Conservation (phyloP, 1,140 invertebrate genomes). For the Kradibia gibbosae region DNA sequence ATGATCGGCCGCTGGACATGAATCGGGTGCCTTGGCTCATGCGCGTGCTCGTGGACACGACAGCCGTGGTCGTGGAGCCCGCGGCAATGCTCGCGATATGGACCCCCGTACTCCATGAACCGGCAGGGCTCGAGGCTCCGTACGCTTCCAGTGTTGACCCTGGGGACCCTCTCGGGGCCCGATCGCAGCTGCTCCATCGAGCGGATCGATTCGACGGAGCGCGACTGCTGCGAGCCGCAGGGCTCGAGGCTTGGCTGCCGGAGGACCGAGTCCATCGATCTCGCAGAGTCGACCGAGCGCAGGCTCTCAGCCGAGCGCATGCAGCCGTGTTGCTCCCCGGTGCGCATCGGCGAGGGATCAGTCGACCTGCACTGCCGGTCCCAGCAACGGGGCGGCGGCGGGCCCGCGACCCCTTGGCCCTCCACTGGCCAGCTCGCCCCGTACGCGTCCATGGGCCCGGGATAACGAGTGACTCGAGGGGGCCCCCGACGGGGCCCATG, state of each 20-base stretch:
- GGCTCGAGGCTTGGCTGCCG: constrained; percentile 29
- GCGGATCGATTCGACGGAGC: constrained; percentile 64
- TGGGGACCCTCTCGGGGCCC: constrained; percentile 34
- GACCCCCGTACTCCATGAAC: constrained; percentile 63
- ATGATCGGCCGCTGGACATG: not conserved
- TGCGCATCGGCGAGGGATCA: constrained; percentile 69
- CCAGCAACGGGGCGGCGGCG: constrained; percentile 63
- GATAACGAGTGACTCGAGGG: no score
- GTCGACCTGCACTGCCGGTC: constrained; percentile 69
- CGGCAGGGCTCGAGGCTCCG: constrained; percentile 62
- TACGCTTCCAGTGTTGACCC: constrained; percentile 30
- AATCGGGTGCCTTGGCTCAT: not conserved
- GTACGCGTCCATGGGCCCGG: constrained; percentile 25
- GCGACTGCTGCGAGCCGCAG: constrained; percentile 58
- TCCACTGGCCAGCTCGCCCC: not conserved
- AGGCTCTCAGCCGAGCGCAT: constrained; percentile 68
- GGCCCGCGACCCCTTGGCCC: not conserved
- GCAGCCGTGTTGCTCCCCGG: constrained; percentile 61
- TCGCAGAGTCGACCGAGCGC: constrained; percentile 70
- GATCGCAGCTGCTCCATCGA: constrained; percentile 48
- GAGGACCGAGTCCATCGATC: constrained; percentile 64
- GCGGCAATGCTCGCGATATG: constrained; percentile 63
- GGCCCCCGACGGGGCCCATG: constrained; percentile 51
- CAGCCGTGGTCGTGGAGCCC: constrained; percentile 48
- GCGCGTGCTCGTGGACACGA: constrained; percentile 63